Conservation (phyloP, 2,888 invertebrate species). For the Cosmorhoe ocellata region DNA sequence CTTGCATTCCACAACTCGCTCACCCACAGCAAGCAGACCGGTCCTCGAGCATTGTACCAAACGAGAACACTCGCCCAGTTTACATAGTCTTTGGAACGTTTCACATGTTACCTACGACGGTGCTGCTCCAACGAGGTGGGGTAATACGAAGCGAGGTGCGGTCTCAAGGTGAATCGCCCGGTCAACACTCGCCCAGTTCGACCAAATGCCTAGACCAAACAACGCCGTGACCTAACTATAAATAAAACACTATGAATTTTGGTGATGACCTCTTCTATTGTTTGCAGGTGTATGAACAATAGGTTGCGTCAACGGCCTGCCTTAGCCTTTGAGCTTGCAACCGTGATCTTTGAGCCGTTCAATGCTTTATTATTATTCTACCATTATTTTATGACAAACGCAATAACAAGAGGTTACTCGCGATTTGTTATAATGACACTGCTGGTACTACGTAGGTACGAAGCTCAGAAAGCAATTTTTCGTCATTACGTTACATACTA, state of each 20-base stretch:
- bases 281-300: slow-evolving; percentile 43
- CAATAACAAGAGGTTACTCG: neutral
- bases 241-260: slow-evolving; percentile 53
- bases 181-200: slow-evolving; percentile 73
- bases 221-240: slow-evolving; percentile 67
- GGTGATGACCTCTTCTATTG: slow-evolving; percentile 48
- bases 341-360: slow-evolving; percentile 21
- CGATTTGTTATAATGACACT: slow-evolving; percentile 29
- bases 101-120: slow-evolving; percentile 44
- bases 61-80: slow-evolving; percentile 61
- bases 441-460: slow-evolving; percentile 15
- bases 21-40: slow-evolving; percentile 79
- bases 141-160: slow-evolving; percentile 69
- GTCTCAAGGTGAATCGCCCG: slow-evolving; percentile 78
- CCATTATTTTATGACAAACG: slow-evolving; percentile 3
- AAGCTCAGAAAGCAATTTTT: slow-evolving; percentile 41
- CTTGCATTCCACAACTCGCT: slow-evolving; percentile 79
- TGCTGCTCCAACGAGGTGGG: slow-evolving; percentile 50
- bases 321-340: slow-evolving; percentile 18
- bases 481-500: slow-evolving; percentile 38
- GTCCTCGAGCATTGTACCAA: slow-evolving; percentile 76
- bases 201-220: slow-evolving; percentile 76
- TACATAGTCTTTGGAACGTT: slow-evolving; percentile 48
- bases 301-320: slow-evolving; percentile 38
- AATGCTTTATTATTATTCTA: slow-evolving; percentile 14